Evolutionary conservation across 2,797 vertebrate genomes (phyloP).

Genomic region (Neopelma chrysocephalum): DNA sequence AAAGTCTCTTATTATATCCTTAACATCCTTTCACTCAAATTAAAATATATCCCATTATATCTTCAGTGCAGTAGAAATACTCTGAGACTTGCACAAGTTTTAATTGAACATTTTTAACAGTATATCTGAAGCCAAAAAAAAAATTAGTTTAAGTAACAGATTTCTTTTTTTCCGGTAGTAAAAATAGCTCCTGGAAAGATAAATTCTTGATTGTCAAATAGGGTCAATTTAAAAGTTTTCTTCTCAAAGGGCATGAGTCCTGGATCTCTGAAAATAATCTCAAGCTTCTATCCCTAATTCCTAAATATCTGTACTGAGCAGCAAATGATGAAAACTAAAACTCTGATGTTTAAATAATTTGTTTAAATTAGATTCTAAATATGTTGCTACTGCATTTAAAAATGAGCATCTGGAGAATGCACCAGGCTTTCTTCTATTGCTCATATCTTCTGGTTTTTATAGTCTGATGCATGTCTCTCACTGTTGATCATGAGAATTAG

Average conservation of each 20-base stretch:
- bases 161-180: not conserved
- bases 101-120: not conserved
- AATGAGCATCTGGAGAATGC: not conserved
- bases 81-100: not conserved
- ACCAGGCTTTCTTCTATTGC: not conserved
- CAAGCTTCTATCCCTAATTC: not conserved
- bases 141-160: not conserved
- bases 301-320: not conserved
- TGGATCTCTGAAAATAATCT: not conserved
- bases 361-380: not conserved
- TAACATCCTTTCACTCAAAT: constrained; percentile 42
- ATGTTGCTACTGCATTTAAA: not conserved
- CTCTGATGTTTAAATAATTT: not conserved
- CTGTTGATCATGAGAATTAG: not conserved
- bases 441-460: not conserved
- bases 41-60: constrained; percentile 12
- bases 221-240: not conserved
- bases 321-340: not conserved
- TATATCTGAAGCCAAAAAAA: not conserved
- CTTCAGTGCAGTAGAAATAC: not conserved
- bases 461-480: not conserved
- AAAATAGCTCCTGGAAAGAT: not conserved
- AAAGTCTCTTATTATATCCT: constrained; percentile 27
- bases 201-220: not conserved
- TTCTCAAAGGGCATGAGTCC: not conserved